Base-by-base conservation (phyloP, 2,113 vertebrate genomes). In the Thermophis baileyi region DNA sequence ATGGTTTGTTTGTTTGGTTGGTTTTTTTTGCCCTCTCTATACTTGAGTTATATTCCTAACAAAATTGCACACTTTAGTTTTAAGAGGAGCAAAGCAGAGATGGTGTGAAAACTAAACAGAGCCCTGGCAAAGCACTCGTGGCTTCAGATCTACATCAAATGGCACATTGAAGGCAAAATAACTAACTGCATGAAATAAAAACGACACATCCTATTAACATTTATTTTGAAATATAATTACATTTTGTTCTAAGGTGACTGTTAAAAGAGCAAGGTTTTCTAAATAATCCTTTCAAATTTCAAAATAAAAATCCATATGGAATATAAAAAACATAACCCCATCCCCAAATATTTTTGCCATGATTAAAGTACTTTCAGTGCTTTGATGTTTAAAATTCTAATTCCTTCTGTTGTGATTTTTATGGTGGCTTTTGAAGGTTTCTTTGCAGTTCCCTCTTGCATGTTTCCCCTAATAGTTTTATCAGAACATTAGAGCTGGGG, bases 321-420 rank as follows among this genome's bases (percentile, higher is more conserved):
- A 1, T 25, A 63, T 49, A 51, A 94, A 94, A 94, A 60, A 55
- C 50, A 95, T 47, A 87, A 55, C 63, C 25, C 22, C 11, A 12
- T 27, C 91, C 22, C 91, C 94, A 55, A 44, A 63, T 55, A 0
- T 53, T 88, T n/a, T 22, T 96, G 95, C 94, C 94, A 69, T 8
- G 53, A 95, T 95, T 95, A 95, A 95, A 96, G 49, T 92, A 90
- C 74, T 91, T 93, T 35, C 89, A 93, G 92, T 92, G 96, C 93
- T 97, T 97, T 95, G 95, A 96, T 96, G 92, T 95, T 96, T 97
- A 95, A 96, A 95, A 96, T 95, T 95, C 94, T 93, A 94, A 96
- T 97, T 97, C 96, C 35, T 57, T 96, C 94, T 95, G 94, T 95
- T 97, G 94, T 95, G 95, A 96, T 97, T 97, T 96, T 95, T 96